phyloP scores from a whole-genome alignment of 2,797 vertebrate species.

The Apogon hyalosoma region DNA sequence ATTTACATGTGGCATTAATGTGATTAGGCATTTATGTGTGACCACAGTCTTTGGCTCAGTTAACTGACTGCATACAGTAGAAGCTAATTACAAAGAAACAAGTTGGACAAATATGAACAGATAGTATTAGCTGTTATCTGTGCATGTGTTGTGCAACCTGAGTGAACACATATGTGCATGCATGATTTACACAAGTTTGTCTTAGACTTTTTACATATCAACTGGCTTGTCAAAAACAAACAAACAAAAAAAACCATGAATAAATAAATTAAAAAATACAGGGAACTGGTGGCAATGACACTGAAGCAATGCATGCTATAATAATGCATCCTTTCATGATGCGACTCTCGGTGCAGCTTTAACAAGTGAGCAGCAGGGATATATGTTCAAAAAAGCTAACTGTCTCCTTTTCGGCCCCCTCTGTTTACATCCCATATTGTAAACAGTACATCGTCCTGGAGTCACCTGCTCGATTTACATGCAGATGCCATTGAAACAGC shows the following conservation, averaged over 20 bases:
- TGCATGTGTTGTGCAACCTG: not conserved
- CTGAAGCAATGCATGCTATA: constrained; percentile 39
- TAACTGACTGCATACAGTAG: constrained; percentile 15
- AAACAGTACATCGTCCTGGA: constrained; percentile 30
- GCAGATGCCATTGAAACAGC: constrained; percentile 67
- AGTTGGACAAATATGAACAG: constrained; percentile 8
- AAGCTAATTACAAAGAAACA: constrained; percentile 23
- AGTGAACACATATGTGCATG: constrained; percentile 14
- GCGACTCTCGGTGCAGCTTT: constrained; percentile 60
- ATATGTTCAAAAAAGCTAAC: constrained; percentile 46
- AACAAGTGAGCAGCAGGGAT: constrained; percentile 56
- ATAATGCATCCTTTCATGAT: constrained; percentile 51
- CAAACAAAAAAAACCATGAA: not conserved
- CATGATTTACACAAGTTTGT: constrained; percentile 48
- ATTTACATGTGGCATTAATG: no score
- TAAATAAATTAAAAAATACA: no score
- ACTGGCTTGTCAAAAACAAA: constrained; percentile 53
- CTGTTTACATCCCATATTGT: constrained; percentile 17
- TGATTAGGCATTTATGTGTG: no score
- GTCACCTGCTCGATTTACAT: constrained; percentile 67
- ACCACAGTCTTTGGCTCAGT: not conserved
- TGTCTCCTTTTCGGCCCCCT: constrained; percentile 22
- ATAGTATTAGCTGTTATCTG: constrained; percentile 20
- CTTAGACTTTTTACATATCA: constrained; percentile 38
- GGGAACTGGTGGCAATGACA: constrained; percentile 26